These are phyloP conservation scores for Trimorus sp. DNA, from an alignment of 2,888 invertebrate genomes.

Conservation along the genomic window DNA sequence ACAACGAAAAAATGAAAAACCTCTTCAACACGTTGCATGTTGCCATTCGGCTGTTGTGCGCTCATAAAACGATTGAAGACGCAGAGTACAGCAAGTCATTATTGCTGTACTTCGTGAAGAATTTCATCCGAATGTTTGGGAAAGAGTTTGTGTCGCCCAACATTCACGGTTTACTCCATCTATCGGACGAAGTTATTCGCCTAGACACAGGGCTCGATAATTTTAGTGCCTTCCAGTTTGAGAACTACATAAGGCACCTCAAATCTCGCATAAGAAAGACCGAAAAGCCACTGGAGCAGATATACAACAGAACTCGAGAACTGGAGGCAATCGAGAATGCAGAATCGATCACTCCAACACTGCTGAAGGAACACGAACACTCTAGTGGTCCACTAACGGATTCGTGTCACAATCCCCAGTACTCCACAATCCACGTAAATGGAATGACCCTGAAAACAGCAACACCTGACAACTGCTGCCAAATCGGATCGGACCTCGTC, in stretches of 20 bases:
- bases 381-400: not conserved
- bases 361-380: conserved; percentile 4
- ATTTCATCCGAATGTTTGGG: conserved; percentile 23
- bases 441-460: conserved; percentile 3
- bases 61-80: no score
- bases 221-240: conserved; percentile 32
- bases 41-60: conserved; percentile 25
- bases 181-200: conserved; percentile 33
- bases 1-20: not conserved
- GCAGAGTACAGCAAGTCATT: not conserved
- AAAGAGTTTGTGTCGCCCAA: conserved; percentile 26
- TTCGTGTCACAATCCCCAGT: conserved; percentile 16
- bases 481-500: conserved; percentile 9
- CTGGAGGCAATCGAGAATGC: no score
- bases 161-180: conserved; percentile 39
- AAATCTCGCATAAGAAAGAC: conserved; percentile 5
- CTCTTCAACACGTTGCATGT: conserved; percentile 14
- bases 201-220: conserved; percentile 20
- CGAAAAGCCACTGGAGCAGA: conserved; percentile 8
- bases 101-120: not conserved
- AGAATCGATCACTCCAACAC: not conserved
- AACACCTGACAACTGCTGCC: conserved; percentile 27
- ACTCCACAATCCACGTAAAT: not conserved
- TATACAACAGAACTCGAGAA: conserved; percentile 2
- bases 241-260: conserved; percentile 13